Percentiles rank a stretch among this genome's conserved stretches.
Evolutionary conservation across 2,888 invertebrate genomes (phyloP).

Genomic region (Stratiomys singularior): DNA sequence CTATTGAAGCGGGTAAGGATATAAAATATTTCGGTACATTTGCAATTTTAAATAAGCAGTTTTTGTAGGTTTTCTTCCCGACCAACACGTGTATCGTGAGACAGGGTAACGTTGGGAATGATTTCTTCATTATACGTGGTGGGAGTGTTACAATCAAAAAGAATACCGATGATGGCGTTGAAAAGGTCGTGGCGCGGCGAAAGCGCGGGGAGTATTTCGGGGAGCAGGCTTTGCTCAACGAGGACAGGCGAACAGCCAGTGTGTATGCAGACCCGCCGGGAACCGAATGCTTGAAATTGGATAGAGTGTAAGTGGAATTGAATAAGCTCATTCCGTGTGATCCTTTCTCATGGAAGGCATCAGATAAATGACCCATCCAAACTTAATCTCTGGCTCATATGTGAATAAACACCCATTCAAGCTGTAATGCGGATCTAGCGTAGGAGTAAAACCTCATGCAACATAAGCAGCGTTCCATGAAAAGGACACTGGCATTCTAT

Average conservation of each 20-base stretch:
- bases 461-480: too few species aligned
- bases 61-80: conserved; percentile 78
- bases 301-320: conserved; percentile 74
- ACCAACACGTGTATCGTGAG: conserved; percentile 82
- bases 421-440: too few species aligned
- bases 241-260: conserved; percentile 88
- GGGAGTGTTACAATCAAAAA: conserved; percentile 82
- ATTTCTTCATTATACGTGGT: conserved; percentile 90
- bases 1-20: conserved; percentile 80
- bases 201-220: conserved; percentile 88
- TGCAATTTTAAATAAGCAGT: not conserved
- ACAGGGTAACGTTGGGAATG: conserved; percentile 88
- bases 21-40: not conserved
- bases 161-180: conserved; percentile 70
- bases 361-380: too few species aligned
- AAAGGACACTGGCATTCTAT: too few species aligned
- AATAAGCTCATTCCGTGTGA: too few species aligned
- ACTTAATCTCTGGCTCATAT: too few species aligned
- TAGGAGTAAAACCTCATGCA: too few species aligned
- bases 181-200: conserved; percentile 76
- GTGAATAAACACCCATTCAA: too few species aligned
- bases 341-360: too few species aligned
- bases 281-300: conserved; percentile 87
- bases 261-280: conserved; percentile 87
- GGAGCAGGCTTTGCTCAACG: conserved; percentile 85